A percentile compares a stretch with the other conserved stretches of the same genome.
phyloP scores from a whole-genome alignment of 2,113 vertebrate genomes.

The Odontesthes bonariensis region DNA sequence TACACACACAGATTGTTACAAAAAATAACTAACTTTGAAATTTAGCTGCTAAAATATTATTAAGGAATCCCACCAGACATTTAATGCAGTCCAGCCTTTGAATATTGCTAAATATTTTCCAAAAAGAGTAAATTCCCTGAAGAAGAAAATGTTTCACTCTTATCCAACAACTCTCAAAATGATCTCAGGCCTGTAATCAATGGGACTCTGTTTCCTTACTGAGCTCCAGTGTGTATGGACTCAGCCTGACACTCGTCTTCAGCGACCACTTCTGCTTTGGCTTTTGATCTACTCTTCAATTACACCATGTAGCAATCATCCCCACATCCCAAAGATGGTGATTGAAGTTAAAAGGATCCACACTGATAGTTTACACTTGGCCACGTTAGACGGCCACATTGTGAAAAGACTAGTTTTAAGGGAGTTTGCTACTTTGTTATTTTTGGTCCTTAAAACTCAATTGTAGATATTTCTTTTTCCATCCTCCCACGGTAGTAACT shows the following conservation, averaged over 20 bases:
- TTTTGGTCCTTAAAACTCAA: conserved; percentile 39
- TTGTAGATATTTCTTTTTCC: conserved; percentile 38
- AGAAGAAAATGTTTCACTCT: conserved; percentile 1
- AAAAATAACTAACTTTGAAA: not conserved
- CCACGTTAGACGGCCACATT: conserved; percentile 32
- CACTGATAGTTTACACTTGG: conserved; percentile 58
- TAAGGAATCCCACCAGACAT: not conserved
- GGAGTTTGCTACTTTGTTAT: conserved; percentile 29
- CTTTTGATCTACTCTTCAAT: conserved; percentile 81
- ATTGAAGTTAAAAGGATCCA: conserved; percentile 74
- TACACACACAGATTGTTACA: not conserved
- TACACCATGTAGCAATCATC: conserved; percentile 77
- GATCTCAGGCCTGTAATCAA: conserved; percentile 68
- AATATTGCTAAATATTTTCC: too few species aligned
- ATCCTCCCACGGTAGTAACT: conserved; percentile 21
- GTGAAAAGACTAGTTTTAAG: conserved; percentile 39
- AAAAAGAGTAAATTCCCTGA: not conserved
- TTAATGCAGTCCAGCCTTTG: not conserved
- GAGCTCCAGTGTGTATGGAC: conserved; percentile 29
- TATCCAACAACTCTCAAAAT: conserved; percentile 35
- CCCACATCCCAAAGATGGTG: conserved; percentile 68
- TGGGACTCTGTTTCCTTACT: conserved; percentile 47
- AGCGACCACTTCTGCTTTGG: conserved; percentile 51
- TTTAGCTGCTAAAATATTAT: not conserved
- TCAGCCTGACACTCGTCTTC: conserved; percentile 59